Conservation (phyloP, 2,797 vertebrate genomes). For the Megalops cyprinoides region DNA sequence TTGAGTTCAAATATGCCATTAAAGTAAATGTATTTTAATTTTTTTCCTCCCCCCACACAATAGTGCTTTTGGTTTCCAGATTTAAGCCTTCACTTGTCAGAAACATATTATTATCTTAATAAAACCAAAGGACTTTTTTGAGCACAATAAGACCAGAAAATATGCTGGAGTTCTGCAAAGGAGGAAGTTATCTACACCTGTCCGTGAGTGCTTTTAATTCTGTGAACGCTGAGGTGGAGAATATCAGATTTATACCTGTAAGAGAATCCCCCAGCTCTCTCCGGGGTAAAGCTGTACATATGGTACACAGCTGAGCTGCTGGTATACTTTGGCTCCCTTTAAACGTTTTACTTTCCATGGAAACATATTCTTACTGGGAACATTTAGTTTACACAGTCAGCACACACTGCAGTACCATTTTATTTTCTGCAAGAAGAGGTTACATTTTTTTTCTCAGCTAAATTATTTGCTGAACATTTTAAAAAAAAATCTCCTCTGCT, state of each 20-base stretch:
- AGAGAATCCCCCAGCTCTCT: neutral
- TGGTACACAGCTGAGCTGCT: conserved; percentile 27
- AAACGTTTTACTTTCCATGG: conserved; percentile 8
- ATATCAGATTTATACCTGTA: neutral
- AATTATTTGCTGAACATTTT: conserved; percentile 2
- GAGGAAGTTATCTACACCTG: neutral
- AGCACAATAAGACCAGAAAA: no score
- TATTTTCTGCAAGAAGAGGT: neutral
- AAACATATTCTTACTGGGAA: conserved; percentile 26
- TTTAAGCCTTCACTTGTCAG: neutral
- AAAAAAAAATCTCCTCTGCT: neutral
- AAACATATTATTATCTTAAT: no score
- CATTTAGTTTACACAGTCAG: conserved; percentile 32
- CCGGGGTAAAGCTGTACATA: conserved; percentile 14
- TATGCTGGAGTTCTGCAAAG: neutral
- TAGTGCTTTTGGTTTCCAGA: neutral
- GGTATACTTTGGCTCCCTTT: conserved; percentile 35
- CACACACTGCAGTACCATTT: neutral
- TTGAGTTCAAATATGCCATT: neutral
- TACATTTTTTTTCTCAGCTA: neutral
- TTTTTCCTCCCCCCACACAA: neutral
- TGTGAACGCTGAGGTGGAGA: neutral
- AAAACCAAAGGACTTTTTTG: no score
- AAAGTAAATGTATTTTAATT: neutral
- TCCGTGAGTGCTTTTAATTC: neutral